phyloP scores from a whole-genome alignment of 2,888 invertebrate species.

The Cephonodes hylas region DNA sequence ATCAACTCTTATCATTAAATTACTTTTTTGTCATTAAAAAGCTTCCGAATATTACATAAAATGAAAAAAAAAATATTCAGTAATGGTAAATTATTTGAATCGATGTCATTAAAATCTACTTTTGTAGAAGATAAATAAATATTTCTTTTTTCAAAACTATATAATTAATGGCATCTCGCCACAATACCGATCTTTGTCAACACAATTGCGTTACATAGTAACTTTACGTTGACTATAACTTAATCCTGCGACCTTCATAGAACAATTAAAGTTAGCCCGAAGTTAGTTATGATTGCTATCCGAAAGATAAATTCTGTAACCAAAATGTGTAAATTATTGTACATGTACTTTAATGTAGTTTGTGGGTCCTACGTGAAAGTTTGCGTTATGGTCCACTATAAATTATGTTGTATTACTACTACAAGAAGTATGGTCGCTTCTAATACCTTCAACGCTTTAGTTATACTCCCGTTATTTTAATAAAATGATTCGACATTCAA shows the following conservation, averaged over 20 bases:
- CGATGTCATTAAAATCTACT: too few species aligned
- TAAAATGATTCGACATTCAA: too few species aligned
- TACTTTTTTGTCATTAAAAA: too few species aligned
- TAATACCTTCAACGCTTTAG: too few species aligned
- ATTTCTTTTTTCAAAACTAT: too few species aligned
- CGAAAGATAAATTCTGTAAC: conserved; percentile 3
- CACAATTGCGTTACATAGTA: background rate
- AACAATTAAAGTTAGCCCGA: background rate
- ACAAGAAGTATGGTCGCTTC: background rate
- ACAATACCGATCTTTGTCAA: background rate
- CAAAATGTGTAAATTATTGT: background rate
- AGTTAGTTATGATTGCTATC: conserved; percentile 1
- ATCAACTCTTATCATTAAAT: too few species aligned
- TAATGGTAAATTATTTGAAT: too few species aligned
- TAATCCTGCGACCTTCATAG: background rate
- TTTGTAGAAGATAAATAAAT: too few species aligned
- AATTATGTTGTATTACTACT: background rate
- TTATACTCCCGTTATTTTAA: too few species aligned
- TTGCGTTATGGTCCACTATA: background rate
- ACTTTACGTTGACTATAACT: background rate
- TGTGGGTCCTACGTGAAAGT: background rate
- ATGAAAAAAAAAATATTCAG: too few species aligned
- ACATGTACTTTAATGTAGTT: background rate
- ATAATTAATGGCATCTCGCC: background rate
- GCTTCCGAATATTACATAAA: too few species aligned